phyloP scores from a whole-genome alignment of 2,797 vertebrate genomes.

The Denticeps clupeoides region DNA sequence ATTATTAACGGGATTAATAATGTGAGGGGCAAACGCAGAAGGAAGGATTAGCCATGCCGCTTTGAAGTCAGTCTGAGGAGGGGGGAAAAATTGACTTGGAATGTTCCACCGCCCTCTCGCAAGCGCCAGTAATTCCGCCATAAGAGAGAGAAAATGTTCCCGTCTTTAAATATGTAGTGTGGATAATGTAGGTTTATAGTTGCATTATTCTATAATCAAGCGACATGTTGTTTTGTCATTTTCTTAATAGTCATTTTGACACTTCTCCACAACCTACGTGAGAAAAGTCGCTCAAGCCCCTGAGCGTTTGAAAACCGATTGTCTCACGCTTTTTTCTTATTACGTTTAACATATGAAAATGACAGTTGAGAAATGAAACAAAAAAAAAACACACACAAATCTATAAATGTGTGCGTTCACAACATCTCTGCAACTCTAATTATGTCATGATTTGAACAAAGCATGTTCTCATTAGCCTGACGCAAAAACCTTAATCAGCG shows the following conservation, averaged over 20 bases:
- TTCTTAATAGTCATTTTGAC: too few relatives aligned
- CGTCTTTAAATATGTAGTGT: too few relatives aligned
- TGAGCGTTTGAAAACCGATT: too few relatives aligned
- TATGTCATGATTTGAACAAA: slow-evolving; percentile 32
- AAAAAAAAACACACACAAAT: neutral
- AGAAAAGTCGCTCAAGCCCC: too few relatives aligned
- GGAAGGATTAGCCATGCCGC: slow-evolving; percentile 57
- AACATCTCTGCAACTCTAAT: slow-evolving; percentile 27
- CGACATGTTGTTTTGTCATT: too few relatives aligned
- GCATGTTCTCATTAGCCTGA: slow-evolving; percentile 30
- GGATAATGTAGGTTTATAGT: too few relatives aligned
- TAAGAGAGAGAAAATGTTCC: too few relatives aligned
- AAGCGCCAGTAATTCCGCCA: too few relatives aligned
- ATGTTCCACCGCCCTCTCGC: neutral
- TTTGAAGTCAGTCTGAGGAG: slow-evolving; percentile 58
- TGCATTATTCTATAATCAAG: too few relatives aligned
- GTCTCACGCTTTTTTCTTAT: slow-evolving; percentile 11
- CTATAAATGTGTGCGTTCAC: slow-evolving; percentile 18
- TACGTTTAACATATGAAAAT: slow-evolving; percentile 9
- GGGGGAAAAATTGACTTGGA: slow-evolving; percentile 47
- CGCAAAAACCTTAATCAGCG: slow-evolving; percentile 32
- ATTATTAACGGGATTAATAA: slow-evolving; percentile 68
- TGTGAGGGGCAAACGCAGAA: slow-evolving; percentile 35
- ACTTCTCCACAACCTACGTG: too few relatives aligned
- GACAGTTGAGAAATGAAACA: neutral